Base-by-base conservation (phyloP, 2,113 vertebrate species). In the Chamaetylas fuelleborni region DNA sequence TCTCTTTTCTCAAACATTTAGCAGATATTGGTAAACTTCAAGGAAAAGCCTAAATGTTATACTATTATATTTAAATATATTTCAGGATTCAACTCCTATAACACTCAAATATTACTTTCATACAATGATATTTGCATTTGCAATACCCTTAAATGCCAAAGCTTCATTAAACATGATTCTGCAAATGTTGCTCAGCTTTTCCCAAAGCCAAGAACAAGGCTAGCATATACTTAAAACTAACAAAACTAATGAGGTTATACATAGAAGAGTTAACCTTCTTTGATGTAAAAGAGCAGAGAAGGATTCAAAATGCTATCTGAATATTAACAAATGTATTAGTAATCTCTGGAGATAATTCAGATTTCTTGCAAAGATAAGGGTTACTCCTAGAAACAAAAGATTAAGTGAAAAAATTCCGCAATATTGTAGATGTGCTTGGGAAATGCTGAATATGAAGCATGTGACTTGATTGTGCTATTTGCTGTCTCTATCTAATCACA, bases 71-170 rank as follows among this genome's bases (percentile, higher is more conserved):
- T 92, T 74, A 90, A 87, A 74, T 53, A 36, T 67, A 89, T 56
- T 78, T 91, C 78, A 89, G 36, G 60, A 87, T 93, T 94, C 79
- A 70, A 29, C 8, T 71, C n/a, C 61, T 69, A 5, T 60, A 61
- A 90, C 28, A 80, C 31, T 73, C 33, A 96, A 84, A 87, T 92
- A 86, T 48, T 89, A 91, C 61, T 53, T 93, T 81, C 36, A 56
- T 71, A 61, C 33, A 85, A 87, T 69, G 86, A 56, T 65, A 95
- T 95, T 95, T 94, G 78, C 81, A 96, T 87, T 94, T 94, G 43
- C 47, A 81, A 19, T 47, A 43, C n/a, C 20, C 24, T 95, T 84
- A 87, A 96, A 96, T 94, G 73, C 73, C 87, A 93, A 81, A 91
- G 50, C 45, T 25, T 80, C 79, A 92, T 92, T 92, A 83, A 91